These are phyloP conservation scores for Callospermophilus lateralis DNA, from an alignment of 2,113 vertebrate genomes.

Conservation along the genomic window DNA sequence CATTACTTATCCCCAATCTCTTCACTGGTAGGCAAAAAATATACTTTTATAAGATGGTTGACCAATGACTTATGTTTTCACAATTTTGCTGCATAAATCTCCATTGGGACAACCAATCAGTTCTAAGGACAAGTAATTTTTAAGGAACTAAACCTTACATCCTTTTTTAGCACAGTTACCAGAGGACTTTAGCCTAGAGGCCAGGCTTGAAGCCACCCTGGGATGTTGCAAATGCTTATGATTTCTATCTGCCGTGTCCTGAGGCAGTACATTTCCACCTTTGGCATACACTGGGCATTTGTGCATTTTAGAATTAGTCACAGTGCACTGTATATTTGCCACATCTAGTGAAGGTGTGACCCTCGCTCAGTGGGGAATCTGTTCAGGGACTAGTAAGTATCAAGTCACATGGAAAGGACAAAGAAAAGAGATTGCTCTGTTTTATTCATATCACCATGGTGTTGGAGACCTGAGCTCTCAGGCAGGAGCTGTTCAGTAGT, in stretches of 20 bases:
- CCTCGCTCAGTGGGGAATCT: not conserved
- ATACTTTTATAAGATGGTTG: not conserved
- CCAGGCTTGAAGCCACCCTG: not conserved
- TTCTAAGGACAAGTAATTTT: not conserved
- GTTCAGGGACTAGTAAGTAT: not conserved
- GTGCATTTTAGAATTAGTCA: constrained; percentile 11
- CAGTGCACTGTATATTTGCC: not conserved
- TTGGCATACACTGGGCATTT: not conserved
- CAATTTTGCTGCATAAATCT: not conserved
- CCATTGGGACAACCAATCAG: not conserved
- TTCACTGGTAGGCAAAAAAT: not conserved
- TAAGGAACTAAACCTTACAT: not conserved
- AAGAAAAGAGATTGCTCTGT: not conserved
- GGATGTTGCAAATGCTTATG: not conserved
- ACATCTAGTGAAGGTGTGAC: not conserved
- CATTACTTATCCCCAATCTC: not conserved
- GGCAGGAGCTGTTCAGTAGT: not conserved
- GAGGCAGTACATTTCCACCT: not conserved
- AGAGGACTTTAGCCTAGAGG: not conserved
- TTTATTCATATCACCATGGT: not conserved
- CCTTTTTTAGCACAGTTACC: not conserved
- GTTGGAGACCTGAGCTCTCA: not conserved
- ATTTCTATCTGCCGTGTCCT: not conserved
- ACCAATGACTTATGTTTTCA: not conserved
- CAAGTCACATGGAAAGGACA: not conserved